phyloP scores from a whole-genome alignment of 2,888 invertebrate genomes.

The Villa cingulata region DNA sequence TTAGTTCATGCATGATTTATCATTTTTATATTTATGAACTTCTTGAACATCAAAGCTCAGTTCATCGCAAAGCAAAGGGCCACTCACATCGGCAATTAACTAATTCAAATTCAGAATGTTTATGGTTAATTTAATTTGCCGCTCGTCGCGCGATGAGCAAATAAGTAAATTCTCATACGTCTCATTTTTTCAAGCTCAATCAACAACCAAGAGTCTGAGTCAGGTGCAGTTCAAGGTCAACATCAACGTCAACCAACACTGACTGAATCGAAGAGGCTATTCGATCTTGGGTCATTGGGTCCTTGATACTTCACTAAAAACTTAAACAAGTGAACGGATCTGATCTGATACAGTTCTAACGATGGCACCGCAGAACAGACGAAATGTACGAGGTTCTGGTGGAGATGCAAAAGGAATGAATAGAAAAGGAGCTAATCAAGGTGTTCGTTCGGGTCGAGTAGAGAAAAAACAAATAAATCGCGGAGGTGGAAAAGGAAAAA shows the following conservation, averaged over 20 bases:
- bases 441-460: slow-evolving; percentile 39
- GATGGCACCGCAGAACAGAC: slow-evolving; percentile 13
- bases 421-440: slow-evolving; percentile 5
- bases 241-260: too few relatives aligned
- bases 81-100: not conserved
- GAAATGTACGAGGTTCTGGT: slow-evolving; percentile 14
- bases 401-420: slow-evolving; percentile 14
- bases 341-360: not conserved
- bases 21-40: too few relatives aligned
- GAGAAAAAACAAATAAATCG: slow-evolving; percentile 41
- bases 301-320: too few relatives aligned
- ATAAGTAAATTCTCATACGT: not conserved
- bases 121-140: not conserved
- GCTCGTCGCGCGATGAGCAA: not conserved
- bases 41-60: too few relatives aligned
- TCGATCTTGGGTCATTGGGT: too few relatives aligned
- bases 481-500: slow-evolving; percentile 4
- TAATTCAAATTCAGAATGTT: too few relatives aligned
- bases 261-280: too few relatives aligned
- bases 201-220: too few relatives aligned
- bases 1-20: too few relatives aligned
- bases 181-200: not conserved
- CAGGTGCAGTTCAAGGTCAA: too few relatives aligned
- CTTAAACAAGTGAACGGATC: too few relatives aligned
- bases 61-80: not conserved